Evolutionary conservation across 2,888 invertebrate species (phyloP).

Genomic region (Aleiodes testaceus): DNA sequence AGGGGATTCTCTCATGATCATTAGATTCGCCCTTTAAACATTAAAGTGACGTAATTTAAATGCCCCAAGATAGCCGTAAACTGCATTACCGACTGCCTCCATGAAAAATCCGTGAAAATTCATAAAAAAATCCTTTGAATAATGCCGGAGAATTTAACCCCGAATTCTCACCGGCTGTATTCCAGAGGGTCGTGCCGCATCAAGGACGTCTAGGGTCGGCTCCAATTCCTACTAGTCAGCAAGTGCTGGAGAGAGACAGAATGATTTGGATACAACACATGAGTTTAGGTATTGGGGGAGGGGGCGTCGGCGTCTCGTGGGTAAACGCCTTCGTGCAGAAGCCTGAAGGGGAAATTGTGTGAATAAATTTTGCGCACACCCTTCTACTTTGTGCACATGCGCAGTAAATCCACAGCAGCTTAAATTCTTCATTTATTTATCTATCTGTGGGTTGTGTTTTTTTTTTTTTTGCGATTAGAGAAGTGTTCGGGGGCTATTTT

Average conservation of each 20-base stretch:
- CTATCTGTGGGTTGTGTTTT: not conserved
- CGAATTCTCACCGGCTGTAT: constrained; percentile 13
- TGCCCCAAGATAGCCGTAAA: too few relatives aligned
- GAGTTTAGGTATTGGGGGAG: constrained; percentile 11
- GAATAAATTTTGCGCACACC: constrained; percentile 43
- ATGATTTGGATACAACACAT: not conserved
- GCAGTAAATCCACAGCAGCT: not conserved
- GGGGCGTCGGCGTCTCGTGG: constrained; percentile 38
- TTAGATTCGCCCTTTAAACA: too few relatives aligned
- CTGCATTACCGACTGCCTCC: not conserved
- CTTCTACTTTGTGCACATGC: constrained; percentile 31
- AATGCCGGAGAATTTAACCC: not conserved
- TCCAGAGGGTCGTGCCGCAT: constrained; percentile 37
- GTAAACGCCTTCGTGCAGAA: constrained; percentile 42
- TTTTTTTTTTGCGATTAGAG: constrained; percentile 11
- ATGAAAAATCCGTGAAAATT: not conserved
- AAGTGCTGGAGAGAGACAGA: constrained; percentile 16
- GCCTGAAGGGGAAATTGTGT: constrained; percentile 17
- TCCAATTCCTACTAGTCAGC: constrained; percentile 9
- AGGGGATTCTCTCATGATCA: too few relatives aligned
- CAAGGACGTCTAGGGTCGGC: constrained; percentile 45
- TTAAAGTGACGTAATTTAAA: too few relatives aligned
- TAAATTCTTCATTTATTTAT: too few relatives aligned
- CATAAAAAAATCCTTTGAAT: not conserved
- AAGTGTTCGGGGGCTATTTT: not conserved